Conservation (phyloP, 1,140 invertebrate species). For the Apolygus lucorum region DNA sequence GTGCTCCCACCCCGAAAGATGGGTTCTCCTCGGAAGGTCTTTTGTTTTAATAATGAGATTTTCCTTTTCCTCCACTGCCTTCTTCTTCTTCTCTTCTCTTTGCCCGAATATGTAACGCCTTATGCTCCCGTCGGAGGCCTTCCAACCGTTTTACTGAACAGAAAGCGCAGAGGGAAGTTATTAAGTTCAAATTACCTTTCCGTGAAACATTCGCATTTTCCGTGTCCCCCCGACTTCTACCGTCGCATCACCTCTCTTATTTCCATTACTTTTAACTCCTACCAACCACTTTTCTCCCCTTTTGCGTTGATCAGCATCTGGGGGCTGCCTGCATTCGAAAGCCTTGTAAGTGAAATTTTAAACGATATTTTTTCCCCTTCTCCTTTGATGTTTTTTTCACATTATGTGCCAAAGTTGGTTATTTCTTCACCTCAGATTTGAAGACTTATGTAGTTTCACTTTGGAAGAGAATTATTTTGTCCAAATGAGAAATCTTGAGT, state of each 20-base stretch:
- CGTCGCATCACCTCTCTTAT: background rate
- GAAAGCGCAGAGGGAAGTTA: slow-evolving; percentile 7
- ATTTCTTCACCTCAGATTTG: no score
- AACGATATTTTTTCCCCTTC: background rate
- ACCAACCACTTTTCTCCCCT: background rate
- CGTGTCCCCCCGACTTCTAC: background rate
- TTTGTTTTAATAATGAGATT: slow-evolving; percentile 17
- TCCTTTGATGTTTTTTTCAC: background rate
- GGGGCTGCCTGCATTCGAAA: background rate
- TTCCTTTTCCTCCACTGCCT: background rate
- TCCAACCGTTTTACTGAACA: background rate
- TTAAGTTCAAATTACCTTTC: slow-evolving; percentile 13
- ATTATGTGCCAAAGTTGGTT: no score
- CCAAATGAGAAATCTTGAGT: no score
- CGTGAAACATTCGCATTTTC: slow-evolving; percentile 13
- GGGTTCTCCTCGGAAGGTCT: background rate
- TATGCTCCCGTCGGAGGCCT: background rate
- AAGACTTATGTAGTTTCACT: no score
- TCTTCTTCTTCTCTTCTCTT: background rate
- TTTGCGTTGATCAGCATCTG: background rate
- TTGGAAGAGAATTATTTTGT: no score
- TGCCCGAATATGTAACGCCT: slow-evolving; percentile 7
- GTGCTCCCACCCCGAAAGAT: background rate
- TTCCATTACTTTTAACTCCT: slow-evolving; percentile 1
- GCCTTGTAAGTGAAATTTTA: background rate